Conservation (phyloP, 2,797 vertebrate species). For the Gymnothorax javanicus region DNA sequence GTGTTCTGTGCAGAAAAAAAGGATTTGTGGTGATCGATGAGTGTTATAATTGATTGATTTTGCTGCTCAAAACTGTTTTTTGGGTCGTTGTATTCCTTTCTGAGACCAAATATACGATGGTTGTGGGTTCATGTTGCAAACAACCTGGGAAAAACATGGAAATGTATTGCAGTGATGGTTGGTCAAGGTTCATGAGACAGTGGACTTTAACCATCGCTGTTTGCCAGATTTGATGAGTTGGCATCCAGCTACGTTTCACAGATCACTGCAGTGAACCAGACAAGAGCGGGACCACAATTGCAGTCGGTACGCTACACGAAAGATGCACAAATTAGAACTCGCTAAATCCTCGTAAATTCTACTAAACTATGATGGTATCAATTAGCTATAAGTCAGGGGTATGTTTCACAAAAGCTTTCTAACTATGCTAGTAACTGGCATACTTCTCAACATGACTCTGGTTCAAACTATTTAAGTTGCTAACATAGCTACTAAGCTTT, state of each 20-base stretch:
- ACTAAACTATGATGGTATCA: neutral
- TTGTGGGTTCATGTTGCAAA: neutral
- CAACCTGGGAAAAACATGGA: neutral
- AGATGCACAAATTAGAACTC: too few species aligned
- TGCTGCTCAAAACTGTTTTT: neutral
- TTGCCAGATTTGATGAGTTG: neutral
- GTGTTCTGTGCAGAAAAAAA: slow-evolving; percentile 41
- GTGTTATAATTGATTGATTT: neutral
- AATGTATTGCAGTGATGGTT: neutral
- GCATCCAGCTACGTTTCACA: neutral
- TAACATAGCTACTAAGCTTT: too few species aligned
- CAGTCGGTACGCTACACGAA: neutral
- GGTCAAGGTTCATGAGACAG: neutral
- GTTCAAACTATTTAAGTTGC: too few species aligned
- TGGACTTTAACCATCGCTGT: neutral
- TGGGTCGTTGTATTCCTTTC: neutral
- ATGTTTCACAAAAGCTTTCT: neutral
- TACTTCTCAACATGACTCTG: too few species aligned
- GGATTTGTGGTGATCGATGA: neutral
- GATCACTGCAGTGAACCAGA: neutral
- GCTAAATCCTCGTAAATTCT: neutral
- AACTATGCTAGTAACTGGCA: neutral
- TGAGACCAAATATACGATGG: neutral
- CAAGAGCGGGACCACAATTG: neutral
- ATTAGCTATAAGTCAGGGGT: neutral